Evolutionary conservation across 2,888 invertebrate genomes (phyloP).

Genomic region (Sclerodermus sp.): DNA sequence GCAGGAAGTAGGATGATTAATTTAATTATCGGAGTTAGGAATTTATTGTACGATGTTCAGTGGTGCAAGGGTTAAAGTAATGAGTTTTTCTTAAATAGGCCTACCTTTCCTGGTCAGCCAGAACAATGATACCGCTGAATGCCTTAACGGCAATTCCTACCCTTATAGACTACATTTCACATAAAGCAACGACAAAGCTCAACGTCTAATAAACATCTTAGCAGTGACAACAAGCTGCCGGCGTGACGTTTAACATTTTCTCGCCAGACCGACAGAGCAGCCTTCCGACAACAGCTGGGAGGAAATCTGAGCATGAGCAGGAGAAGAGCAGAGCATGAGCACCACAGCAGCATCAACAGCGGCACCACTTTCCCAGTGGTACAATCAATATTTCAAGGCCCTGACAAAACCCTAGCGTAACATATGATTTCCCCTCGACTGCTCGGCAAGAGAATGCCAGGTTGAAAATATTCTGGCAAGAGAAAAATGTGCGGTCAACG

Average conservation of each 20-base stretch:
- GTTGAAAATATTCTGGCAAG: too few relatives aligned
- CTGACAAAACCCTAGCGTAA: too few relatives aligned
- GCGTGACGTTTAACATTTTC: slow-evolving; percentile 43
- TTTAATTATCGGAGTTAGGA: too few relatives aligned
- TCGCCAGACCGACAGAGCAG: slow-evolving; percentile 16
- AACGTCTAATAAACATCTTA: slow-evolving; percentile 47
- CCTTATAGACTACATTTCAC: slow-evolving; percentile 49
- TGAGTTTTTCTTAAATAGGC: slow-evolving; percentile 2
- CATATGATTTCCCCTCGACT: too few relatives aligned
- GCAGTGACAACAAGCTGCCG: slow-evolving; percentile 42
- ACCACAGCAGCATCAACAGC: too few relatives aligned
- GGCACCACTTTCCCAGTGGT: too few relatives aligned
- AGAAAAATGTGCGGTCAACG: too few relatives aligned
- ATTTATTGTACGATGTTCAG: too few relatives aligned
- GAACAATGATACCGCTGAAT: slow-evolving; percentile 29
- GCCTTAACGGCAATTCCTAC: slow-evolving; percentile 44
- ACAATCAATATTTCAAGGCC: slow-evolving; percentile 30
- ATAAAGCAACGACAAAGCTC: slow-evolving; percentile 41
- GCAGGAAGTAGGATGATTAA: too few relatives aligned
- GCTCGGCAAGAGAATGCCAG: too few relatives aligned
- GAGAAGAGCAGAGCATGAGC: slow-evolving; percentile 8
- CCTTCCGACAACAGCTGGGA: slow-evolving; percentile 20
- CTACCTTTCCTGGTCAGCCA: slow-evolving; percentile 42
- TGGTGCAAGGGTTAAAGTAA: too few relatives aligned
- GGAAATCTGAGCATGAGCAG: slow-evolving; percentile 34